These are phyloP conservation scores for Chymomyza costata DNA, from an alignment of 1,140 invertebrate species.

Conservation along the genomic window DNA sequence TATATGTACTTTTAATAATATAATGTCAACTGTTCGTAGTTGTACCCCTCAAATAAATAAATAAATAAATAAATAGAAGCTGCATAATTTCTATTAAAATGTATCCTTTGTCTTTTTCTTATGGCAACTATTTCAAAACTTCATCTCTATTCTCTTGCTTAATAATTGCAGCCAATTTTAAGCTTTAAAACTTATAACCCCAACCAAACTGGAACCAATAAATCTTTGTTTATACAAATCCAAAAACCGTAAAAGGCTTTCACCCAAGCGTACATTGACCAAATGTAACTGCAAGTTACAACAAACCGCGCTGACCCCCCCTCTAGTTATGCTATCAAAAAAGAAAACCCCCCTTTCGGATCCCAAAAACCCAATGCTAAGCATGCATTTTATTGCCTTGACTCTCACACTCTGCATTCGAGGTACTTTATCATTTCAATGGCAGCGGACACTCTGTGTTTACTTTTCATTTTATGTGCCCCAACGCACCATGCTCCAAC, in stretches of 20 bases:
- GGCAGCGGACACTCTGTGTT: constrained; percentile 58
- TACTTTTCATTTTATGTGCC: constrained; percentile 60
- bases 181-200: constrained; percentile 14
- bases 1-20: no score
- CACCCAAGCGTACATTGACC: constrained; percentile 34
- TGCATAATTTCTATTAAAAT: no score
- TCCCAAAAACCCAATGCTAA: constrained; percentile 43
- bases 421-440: constrained; percentile 69
- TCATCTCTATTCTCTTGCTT: no score
- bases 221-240: constrained; percentile 71
- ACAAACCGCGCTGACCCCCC: constrained; percentile 3
- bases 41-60: no score
- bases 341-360: no score
- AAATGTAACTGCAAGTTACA: constrained; percentile 10
- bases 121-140: no score
- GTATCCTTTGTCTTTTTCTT: no score
- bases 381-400: constrained; percentile 72
- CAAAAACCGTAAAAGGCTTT: constrained; percentile 62
- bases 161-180: constrained; percentile 5
- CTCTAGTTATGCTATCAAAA: constrained; percentile 63
- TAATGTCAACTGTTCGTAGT: no score
- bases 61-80: no score
- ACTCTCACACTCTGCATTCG: constrained; percentile 33
- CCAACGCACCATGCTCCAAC: constrained; percentile 1
- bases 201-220: constrained; percentile 48